phyloP scores from a whole-genome alignment of 2,113 vertebrate species.

The Blennius ocellaris region DNA sequence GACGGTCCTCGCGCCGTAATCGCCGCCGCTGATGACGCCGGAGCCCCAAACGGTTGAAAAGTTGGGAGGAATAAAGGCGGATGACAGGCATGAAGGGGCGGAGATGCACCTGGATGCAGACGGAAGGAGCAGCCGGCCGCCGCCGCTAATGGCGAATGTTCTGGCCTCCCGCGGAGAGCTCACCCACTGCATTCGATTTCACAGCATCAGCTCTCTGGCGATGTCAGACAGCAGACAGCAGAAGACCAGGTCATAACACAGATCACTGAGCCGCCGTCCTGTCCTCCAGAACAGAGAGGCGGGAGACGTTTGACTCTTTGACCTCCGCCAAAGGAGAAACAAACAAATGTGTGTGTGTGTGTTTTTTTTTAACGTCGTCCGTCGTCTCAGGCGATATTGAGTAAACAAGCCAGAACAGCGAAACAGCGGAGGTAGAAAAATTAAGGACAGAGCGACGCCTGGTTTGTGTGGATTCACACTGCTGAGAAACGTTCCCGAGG shows the following conservation, averaged over 20 bases:
- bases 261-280: constrained; percentile 22
- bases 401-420: constrained; percentile 18
- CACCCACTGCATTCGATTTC: constrained; percentile 55
- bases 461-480: constrained; percentile 15
- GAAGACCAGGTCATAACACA: constrained; percentile 48
- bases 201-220: constrained; percentile 48
- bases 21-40: constrained; percentile 21
- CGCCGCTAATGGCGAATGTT: constrained; percentile 53
- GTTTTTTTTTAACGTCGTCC: constrained; percentile 5
- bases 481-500: constrained; percentile 32
- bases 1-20: background rate
- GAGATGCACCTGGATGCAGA: constrained; percentile 17
- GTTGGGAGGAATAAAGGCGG: constrained; percentile 10
- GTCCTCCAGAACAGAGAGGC: constrained; percentile 20
- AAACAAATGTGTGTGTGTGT: constrained; percentile 25
- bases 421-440: constrained; percentile 20
- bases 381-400: constrained; percentile 18
- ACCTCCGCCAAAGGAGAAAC: constrained; percentile 18
- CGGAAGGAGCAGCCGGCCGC: constrained; percentile 17
- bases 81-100: constrained; percentile 1
- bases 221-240: constrained; percentile 59
- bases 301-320: constrained; percentile 36
- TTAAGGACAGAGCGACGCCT: constrained; percentile 30
- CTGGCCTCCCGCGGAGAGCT: constrained; percentile 48
- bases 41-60: constrained; percentile 6